Conservation (phyloP, 2,888 invertebrate genomes). For the Stratiomys singularior region DNA sequence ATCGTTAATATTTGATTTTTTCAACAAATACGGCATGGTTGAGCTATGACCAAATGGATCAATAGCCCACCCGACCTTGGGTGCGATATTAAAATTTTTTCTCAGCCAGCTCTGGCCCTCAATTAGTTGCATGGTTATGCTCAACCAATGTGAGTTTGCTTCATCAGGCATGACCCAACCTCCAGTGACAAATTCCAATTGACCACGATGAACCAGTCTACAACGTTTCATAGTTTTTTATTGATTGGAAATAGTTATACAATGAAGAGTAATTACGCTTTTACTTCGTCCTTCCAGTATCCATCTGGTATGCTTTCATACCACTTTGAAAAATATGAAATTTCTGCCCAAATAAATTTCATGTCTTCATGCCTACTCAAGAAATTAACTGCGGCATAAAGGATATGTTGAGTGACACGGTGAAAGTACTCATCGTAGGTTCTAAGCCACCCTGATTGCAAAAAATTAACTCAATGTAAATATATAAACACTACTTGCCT, state of each 20-base stretch:
- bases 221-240: slow-evolving; percentile 39
- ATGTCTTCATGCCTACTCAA: slow-evolving; percentile 73
- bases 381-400: slow-evolving; percentile 90
- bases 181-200: slow-evolving; percentile 96
- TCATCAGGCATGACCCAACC: slow-evolving; percentile 99
- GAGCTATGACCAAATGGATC: slow-evolving; percentile 95
- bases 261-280: slow-evolving; percentile 33
- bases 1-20: slow-evolving; percentile 83
- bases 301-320: slow-evolving; percentile 79
- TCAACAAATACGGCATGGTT: slow-evolving; percentile 83
- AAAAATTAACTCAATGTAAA: not conserved
- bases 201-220: slow-evolving; percentile 82
- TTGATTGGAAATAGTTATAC: not conserved
- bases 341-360: slow-evolving; percentile 98
- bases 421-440: slow-evolving; percentile 95
- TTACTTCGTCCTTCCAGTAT: slow-evolving; percentile 65
- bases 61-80: slow-evolving; percentile 87
- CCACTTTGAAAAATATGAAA: slow-evolving; percentile 93
- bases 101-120: slow-evolving; percentile 96
- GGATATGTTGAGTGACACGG: slow-evolving; percentile 87
- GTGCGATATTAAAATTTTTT: slow-evolving; percentile 80
- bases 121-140: slow-evolving; percentile 88
- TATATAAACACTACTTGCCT: slow-evolving; percentile 67
- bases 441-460: slow-evolving; percentile 84
- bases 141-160: slow-evolving; percentile 93